phyloP scores from a whole-genome alignment of 2,113 vertebrate species.

The Tinamus guttatus region DNA sequence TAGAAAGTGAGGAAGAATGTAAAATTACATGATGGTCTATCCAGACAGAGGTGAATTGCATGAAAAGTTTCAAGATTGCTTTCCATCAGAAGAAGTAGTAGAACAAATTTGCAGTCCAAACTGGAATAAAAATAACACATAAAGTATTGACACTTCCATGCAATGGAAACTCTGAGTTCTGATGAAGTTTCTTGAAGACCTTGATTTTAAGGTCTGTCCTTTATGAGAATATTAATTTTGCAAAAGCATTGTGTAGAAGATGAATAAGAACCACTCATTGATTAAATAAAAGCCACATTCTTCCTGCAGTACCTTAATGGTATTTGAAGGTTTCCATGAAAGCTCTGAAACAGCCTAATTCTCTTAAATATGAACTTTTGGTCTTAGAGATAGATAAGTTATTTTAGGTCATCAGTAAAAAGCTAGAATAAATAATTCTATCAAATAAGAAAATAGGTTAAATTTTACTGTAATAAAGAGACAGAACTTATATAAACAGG shows the following conservation, averaged over 20 bases:
- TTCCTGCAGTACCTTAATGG: conserved; percentile 12
- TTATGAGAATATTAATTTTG: background rate
- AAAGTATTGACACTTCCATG: background rate
- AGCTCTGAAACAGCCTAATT: background rate
- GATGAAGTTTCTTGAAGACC: background rate
- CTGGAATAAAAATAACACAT: background rate
- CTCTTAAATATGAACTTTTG: conserved; percentile 29
- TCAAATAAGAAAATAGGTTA: background rate
- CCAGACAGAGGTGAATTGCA: background rate
- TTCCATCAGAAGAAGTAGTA: background rate
- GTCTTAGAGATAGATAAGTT: background rate
- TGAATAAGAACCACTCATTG: conserved; percentile 33
- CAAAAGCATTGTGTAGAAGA: background rate
- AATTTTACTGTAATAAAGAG: background rate
- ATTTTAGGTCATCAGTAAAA: background rate
- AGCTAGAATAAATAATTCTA: background rate
- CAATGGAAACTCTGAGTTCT: background rate
- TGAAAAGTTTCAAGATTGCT: background rate
- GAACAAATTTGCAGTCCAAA: background rate
- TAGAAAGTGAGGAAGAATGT: background rate
- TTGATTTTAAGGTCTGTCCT: background rate
- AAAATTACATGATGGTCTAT: background rate
- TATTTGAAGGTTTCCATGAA: conserved; percentile 1
- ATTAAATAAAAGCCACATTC: conserved; percentile 16
- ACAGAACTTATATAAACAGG: background rate